Evolutionary conservation across 2,113 vertebrate species (phyloP).

Genomic region (Probosciger aterrimus): DNA sequence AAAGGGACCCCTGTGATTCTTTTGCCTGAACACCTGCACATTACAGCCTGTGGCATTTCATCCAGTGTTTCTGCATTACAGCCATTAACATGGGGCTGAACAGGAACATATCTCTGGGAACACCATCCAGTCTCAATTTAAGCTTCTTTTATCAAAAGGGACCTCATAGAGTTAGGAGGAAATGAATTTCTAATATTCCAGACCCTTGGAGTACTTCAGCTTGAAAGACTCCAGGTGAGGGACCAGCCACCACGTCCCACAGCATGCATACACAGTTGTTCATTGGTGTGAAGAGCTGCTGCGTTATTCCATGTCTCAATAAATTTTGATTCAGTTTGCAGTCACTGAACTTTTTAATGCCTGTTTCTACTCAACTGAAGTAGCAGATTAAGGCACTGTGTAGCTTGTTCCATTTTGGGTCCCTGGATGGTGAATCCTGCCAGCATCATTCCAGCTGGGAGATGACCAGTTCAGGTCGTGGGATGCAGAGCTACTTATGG

Average conservation of each 20-base stretch:
- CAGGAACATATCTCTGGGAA: background rate
- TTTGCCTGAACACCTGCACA: conserved; percentile 24
- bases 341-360: background rate
- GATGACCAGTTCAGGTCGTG: background rate
- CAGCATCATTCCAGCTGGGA: background rate
- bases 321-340: background rate
- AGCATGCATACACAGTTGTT: background rate
- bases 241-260: background rate
- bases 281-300: background rate
- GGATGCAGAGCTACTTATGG: background rate
- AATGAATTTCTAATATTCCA: background rate
- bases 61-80: background rate
- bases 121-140: background rate
- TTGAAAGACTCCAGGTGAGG: background rate
- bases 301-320: background rate
- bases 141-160: background rate
- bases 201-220: background rate
- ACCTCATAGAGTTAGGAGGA: background rate
- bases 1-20: background rate
- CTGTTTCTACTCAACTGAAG: background rate
- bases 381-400: background rate
- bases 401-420: background rate
- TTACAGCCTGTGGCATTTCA: conserved; percentile 5
- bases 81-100: background rate
- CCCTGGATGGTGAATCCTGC: rapidly evolving